phyloP scores from a whole-genome alignment of 2,113 vertebrate species.

The Shinisaurus crocodilurus region DNA sequence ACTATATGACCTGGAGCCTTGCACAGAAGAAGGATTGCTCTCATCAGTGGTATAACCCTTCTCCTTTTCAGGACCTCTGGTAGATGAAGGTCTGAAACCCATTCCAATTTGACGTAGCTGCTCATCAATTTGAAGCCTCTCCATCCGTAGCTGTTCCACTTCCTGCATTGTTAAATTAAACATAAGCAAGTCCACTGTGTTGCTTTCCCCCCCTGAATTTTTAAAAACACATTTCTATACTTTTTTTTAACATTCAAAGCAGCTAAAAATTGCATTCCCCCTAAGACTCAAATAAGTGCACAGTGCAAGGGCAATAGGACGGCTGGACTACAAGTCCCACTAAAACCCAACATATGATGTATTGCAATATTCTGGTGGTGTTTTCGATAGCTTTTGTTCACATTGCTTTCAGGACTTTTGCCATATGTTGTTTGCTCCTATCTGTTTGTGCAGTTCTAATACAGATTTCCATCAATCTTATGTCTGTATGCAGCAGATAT shows the following conservation, averaged over 20 bases:
- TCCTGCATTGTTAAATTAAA: conserved; percentile 78
- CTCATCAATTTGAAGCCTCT: conserved; percentile 96
- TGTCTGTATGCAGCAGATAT: background rate
- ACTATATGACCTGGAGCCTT: conserved; percentile 91
- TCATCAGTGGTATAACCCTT: conserved; percentile 88
- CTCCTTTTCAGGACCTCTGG: conserved; percentile 85
- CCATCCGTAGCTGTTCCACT: conserved; percentile 96
- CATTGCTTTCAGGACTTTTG: background rate
- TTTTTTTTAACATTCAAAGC: background rate
- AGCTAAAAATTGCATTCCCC: background rate
- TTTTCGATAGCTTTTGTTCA: background rate
- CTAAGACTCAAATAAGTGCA: background rate
- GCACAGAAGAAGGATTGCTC: conserved; percentile 83
- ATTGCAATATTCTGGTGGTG: background rate
- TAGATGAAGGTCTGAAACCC: conserved; percentile 88
- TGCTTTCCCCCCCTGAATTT: background rate
- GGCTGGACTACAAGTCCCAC: background rate
- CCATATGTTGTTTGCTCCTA: background rate
- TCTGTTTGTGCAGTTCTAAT: background rate
- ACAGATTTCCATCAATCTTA: background rate
- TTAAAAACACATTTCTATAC: background rate
- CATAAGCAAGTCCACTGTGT: background rate
- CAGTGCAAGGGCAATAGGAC: background rate
- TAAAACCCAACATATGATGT: background rate
- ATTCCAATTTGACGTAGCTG: conserved; percentile 95